phyloP scores from a whole-genome alignment of 2,797 vertebrate species.

The Rhabdomys pumilio region DNA sequence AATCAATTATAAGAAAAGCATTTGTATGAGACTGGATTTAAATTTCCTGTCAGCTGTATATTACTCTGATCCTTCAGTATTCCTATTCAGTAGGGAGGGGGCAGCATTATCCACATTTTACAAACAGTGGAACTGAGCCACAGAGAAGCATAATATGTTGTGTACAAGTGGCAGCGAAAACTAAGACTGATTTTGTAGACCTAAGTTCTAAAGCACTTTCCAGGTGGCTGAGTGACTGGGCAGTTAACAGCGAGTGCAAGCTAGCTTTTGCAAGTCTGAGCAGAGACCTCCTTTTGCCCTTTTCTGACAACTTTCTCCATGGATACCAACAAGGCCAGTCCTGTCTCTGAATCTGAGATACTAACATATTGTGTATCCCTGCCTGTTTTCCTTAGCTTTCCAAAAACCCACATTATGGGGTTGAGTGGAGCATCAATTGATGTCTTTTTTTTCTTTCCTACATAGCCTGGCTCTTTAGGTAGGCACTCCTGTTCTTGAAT shows the following conservation, averaged over 20 bases:
- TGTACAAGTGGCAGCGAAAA: neutral
- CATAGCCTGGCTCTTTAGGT: neutral
- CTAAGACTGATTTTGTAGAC: neutral
- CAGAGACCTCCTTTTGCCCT: neutral
- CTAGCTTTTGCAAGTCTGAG: neutral
- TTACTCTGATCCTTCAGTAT: constrained; percentile 35
- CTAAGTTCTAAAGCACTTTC: neutral
- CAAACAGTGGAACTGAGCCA: constrained; percentile 62
- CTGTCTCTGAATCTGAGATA: constrained; percentile 32
- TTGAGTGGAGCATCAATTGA: neutral
- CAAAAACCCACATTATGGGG: neutral
- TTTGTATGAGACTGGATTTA: constrained; percentile 50
- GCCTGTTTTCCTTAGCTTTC: constrained; percentile 1
- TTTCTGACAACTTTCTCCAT: neutral
- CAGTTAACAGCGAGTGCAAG: neutral
- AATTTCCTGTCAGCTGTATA: constrained; percentile 22
- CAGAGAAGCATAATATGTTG: constrained; percentile 43
- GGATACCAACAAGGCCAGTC: neutral
- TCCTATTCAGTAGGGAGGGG: constrained; percentile 81
- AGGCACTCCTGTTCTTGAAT: too few species aligned
- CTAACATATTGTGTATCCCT: neutral
- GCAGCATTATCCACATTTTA: constrained; percentile 85
- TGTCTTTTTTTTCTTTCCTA: neutral
- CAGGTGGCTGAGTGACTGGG: neutral
- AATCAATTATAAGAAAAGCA: constrained; percentile 7